Conservation (phyloP, 2,797 vertebrate genomes). For the Sebastes taczanowskii region DNA sequence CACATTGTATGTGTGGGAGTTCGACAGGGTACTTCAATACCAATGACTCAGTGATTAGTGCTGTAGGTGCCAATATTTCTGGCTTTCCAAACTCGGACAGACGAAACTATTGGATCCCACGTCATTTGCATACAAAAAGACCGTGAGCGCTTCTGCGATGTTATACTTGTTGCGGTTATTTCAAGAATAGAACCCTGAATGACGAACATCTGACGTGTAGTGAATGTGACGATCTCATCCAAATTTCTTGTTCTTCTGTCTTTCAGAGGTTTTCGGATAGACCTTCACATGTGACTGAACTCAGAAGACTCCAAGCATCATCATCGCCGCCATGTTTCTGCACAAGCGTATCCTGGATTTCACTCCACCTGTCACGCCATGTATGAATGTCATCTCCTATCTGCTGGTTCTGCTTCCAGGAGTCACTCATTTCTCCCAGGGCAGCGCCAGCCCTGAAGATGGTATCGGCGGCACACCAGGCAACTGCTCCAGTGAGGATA, state of each 20-base stretch:
- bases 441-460: conserved; percentile 57
- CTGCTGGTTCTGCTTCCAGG: conserved; percentile 77
- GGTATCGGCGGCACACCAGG: conserved; percentile 9
- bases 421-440: conserved; percentile 72
- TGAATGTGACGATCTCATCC: neutral
- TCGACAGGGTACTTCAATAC: conserved; percentile 61
- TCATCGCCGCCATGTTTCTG: conserved; percentile 63
- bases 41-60: conserved; percentile 67
- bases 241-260: conserved; percentile 9
- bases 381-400: conserved; percentile 59
- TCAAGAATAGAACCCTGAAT: conserved; percentile 3
- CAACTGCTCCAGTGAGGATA: conserved; percentile 81
- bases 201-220: neutral
- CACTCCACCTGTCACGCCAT: conserved; percentile 45
- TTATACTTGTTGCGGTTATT: conserved; percentile 12
- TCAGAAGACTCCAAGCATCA: conserved; percentile 31
- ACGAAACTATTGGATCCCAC: conserved; percentile 52
- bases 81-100: conserved; percentile 42
- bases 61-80: conserved; percentile 63
- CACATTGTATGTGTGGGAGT: conserved; percentile 66
- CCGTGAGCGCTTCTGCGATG: conserved; percentile 21
- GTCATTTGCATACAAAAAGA: conserved; percentile 57
- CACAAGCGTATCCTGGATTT: conserved; percentile 51
- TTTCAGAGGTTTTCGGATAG: conserved; percentile 37
- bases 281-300: conserved; percentile 44